Percentiles rank a stretch among this genome's conserved stretches.
Evolutionary conservation across 2,888 invertebrate genomes (phyloP).

Genomic region (Epinotia nisella): DNA sequence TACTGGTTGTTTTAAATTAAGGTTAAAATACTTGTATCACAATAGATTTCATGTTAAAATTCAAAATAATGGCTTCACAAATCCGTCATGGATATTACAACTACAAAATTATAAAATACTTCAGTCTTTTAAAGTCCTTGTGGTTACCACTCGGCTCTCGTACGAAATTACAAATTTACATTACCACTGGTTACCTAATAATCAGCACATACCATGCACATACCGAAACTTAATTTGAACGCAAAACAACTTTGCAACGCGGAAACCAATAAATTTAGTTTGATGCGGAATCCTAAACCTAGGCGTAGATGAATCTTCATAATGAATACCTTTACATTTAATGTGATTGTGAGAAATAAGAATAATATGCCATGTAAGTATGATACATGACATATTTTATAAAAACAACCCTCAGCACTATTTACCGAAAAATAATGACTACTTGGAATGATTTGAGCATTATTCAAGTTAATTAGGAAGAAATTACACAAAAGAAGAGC

Average conservation of each 20-base stretch:
- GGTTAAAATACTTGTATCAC: slow-evolving; percentile 79
- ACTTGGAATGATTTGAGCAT: background rate
- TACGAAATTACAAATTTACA: slow-evolving; percentile 41
- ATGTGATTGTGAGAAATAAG: background rate
- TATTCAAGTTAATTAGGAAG: slow-evolving; percentile 28
- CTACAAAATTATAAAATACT: slow-evolving; percentile 70
- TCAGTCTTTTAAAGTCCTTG: slow-evolving; percentile 81
- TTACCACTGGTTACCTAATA: slow-evolving; percentile 28
- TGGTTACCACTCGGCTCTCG: slow-evolving; percentile 60
- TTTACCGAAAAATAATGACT: background rate
- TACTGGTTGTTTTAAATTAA: slow-evolving; percentile 64
- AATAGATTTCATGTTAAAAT: slow-evolving; percentile 71
- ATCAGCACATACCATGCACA: slow-evolving; percentile 32
- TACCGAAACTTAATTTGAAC: slow-evolving; percentile 21
- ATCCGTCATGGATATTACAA: slow-evolving; percentile 73
- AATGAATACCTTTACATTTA: slow-evolving; percentile 27
- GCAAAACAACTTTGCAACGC: slow-evolving; percentile 24
- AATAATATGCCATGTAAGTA: slow-evolving; percentile 21
- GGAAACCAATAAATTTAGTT: slow-evolving; percentile 20
- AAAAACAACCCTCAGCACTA: background rate
- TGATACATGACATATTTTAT: background rate
- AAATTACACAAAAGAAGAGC: slow-evolving; percentile 48
- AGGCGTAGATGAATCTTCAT: slow-evolving; percentile 25
- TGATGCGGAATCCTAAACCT: slow-evolving; percentile 38
- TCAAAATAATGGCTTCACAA: slow-evolving; percentile 66